Evolutionary conservation across 2,888 invertebrate genomes (phyloP), one percentile per base, ranked within the genome.

Genomic region (Chelonus formosanus): DNA sequence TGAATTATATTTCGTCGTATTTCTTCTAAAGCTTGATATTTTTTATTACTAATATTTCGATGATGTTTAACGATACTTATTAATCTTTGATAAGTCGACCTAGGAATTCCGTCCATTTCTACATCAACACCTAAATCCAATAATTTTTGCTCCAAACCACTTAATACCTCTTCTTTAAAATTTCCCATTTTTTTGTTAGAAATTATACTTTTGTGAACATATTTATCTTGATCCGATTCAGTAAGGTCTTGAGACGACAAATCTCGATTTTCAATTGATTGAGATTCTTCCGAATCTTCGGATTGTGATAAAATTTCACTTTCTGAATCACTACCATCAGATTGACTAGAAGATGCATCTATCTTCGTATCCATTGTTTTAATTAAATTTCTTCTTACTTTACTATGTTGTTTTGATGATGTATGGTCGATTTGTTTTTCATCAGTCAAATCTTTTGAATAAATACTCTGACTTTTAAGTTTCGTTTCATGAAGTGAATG

Each of bases 111-210:
- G 48, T 84, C 86, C 86, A 89, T 90, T 40, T 89, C 86, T 3
- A 90, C 89, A 76, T 90, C 90, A 31, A 91, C 86, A 8, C 91
- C 91, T 56, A 89, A 82, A 66, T 87, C 85, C 68, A 86, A 86
- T 69, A 91, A 81, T 65, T 88, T 87, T 65, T 84, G 86, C 67
- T 87, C 85, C 1, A 90, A 85, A 65, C 80, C 80, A 2, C 80
- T 77, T 57, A 81, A 76, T 72, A 85, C 63, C 52, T 75, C 74
- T 60, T 68, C 64, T 6, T 70, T 74, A 6, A 76, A 60, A 40
- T 70, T 69, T 6, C 75, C 68, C 4, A 55, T 53, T 8, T 60
- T 5, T 20, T 48, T 50, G 3, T 0, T 0, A 20, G 3, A 20
- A 53, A 62, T 43, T 6, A 34, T 35, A 65, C 44, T 20, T 35